A percentile compares a stretch with the other conserved stretches of the same genome.
Conservation (phyloP, 2,797 vertebrate species). For the Pseudochaenichthys georgianus region DNA sequence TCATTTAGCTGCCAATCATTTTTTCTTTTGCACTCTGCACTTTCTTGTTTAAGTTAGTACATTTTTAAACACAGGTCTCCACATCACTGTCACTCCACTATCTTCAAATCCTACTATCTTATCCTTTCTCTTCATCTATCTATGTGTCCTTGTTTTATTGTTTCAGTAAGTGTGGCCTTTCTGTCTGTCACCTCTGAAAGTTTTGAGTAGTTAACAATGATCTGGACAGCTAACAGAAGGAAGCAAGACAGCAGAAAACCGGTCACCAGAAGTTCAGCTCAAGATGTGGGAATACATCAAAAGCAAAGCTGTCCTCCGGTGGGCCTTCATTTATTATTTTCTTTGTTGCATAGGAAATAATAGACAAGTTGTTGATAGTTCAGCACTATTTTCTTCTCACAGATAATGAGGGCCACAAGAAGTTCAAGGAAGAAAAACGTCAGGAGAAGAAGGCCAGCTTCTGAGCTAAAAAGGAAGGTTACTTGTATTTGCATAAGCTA, state of each 20-base stretch:
- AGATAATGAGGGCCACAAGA: constrained; percentile 48
- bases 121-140: constrained; percentile 15
- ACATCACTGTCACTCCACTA: constrained; percentile 13
- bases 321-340: constrained; percentile 43
- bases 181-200: not conserved
- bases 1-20: constrained; percentile 58
- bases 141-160: constrained; percentile 1
- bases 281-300: constrained; percentile 38
- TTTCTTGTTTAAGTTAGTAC: constrained; percentile 13
- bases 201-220: constrained; percentile 10
- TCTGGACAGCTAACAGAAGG: constrained; percentile 14
- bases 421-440: constrained; percentile 23
- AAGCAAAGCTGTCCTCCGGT: constrained; percentile 30
- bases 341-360: constrained; percentile 23
- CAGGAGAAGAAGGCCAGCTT: constrained; percentile 43
- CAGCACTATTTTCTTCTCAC: constrained; percentile 41
- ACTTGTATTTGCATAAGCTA: constrained; percentile 76
- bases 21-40: constrained; percentile 2
- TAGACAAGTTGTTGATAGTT: constrained; percentile 21
- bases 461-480: constrained; percentile 44
- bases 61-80: constrained; percentile 27
- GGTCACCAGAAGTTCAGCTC: constrained; percentile 11
- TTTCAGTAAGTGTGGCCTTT: not conserved
- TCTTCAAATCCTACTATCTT: constrained; percentile 8
- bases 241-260: constrained; percentile 15